Conservation (phyloP, 2,797 vertebrate species). For the Labeo calbasu region DNA sequence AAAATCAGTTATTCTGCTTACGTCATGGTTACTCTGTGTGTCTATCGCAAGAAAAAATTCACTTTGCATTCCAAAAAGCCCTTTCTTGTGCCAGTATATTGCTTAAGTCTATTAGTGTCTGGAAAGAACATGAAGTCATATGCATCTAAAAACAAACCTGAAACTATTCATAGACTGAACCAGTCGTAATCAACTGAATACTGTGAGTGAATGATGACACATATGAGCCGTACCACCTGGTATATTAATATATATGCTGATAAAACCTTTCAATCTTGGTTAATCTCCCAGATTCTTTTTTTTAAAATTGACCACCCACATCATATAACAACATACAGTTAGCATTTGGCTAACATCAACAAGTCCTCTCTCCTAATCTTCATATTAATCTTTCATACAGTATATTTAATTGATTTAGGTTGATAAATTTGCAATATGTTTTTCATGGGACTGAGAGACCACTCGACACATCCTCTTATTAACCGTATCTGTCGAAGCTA, state of each 20-base stretch:
- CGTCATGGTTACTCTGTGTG: background rate
- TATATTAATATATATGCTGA: background rate
- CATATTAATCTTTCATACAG: slow-evolving; percentile 2
- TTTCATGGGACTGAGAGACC: slow-evolving; percentile 16
- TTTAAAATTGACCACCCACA: background rate
- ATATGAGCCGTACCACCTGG: background rate
- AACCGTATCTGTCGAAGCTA: slow-evolving; percentile 25
- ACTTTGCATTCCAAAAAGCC: background rate
- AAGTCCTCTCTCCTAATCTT: background rate
- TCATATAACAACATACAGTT: slow-evolving; percentile 29
- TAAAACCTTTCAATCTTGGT: background rate
- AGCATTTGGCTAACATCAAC: slow-evolving; percentile 31
- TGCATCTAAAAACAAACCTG: background rate
- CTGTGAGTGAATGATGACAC: background rate
- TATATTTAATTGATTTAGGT: background rate
- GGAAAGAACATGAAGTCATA: background rate
- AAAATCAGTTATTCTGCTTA: background rate
- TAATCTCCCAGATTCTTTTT: background rate
- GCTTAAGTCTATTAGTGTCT: background rate
- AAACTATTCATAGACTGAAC: background rate
- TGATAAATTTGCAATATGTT: background rate
- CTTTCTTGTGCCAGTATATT: background rate
- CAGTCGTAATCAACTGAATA: background rate
- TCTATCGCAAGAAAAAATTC: background rate
- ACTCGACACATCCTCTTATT: slow-evolving; percentile 32